Evolutionary conservation across 1,140 invertebrate genomes (phyloP).

Genomic region (Camponotus pennsylvanicus): DNA sequence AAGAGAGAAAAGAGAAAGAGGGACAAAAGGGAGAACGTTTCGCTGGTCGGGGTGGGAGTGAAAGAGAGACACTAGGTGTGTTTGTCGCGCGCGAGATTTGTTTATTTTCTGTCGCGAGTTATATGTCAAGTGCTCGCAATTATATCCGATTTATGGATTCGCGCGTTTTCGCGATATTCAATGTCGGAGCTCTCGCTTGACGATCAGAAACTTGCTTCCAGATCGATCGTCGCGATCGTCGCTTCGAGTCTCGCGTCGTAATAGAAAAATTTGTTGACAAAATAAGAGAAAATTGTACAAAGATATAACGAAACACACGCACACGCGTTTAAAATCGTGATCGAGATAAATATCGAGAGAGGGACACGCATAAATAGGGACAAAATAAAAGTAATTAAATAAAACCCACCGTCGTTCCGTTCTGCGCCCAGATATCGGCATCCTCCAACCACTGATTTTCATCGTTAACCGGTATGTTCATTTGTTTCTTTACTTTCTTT

Average conservation of each 20-base stretch:
- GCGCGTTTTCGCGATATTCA: constrained; percentile 18
- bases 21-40: constrained; percentile 55
- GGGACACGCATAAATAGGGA: constrained; percentile 8
- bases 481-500: constrained; percentile 85
- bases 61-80: constrained; percentile 67
- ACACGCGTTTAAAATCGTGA: constrained; percentile 2
- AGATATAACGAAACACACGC: constrained; percentile 18
- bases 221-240: constrained; percentile 37
- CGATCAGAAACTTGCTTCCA: constrained; percentile 18
- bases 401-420: constrained; percentile 79
- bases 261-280: not conserved
- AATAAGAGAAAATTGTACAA: not conserved
- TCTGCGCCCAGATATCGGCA: constrained; percentile 84
- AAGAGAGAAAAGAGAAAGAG: constrained; percentile 34
- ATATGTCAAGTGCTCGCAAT: constrained; percentile 14
- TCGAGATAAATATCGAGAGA: not conserved
- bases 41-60: constrained; percentile 61
- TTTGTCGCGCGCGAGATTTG: constrained; percentile 61
- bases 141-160: not conserved
- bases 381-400: constrained; percentile 49
- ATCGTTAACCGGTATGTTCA: constrained; percentile 86
- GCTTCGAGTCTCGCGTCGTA: constrained; percentile 6
- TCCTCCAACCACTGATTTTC: constrained; percentile 85
- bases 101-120: constrained; percentile 56
- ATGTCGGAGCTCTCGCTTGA: constrained; percentile 44